Evolutionary conservation across 2,888 invertebrate species (phyloP), one percentile per base, ranked within the genome.

Genomic region (Hetaerina titia): DNA sequence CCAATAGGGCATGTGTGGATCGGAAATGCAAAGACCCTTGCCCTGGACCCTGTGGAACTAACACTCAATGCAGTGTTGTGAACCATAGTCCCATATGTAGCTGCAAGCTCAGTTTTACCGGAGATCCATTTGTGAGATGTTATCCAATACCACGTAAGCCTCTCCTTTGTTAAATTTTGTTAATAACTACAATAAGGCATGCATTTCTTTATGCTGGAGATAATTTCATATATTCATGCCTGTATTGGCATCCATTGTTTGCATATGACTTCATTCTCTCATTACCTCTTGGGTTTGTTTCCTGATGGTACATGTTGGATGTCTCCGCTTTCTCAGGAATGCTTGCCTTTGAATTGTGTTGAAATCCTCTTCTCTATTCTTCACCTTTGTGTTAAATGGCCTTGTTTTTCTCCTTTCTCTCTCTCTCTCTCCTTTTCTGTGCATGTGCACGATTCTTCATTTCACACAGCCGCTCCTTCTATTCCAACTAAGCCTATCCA

Each of bases 41-140:
- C 95, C 96, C 15, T 95, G 96, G 95, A 94, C 94, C 99, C 1
- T 99, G 99, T 96, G 99, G 99, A 74, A 97, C 98, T 1, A 99
- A 99, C 96, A 98, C 99, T 4, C 97, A 98, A 96, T 98, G 98
- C 96, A 98, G 95, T 64, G 96, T 96, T n/a, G 95, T 96, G 58
- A 96, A 96, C 95, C 96, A 96, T 95, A 95, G 96, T 31, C 96
- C 96, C 1, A 95, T 96, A 17, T 96, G 96, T 95, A 95, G 95
- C 63, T 96, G 96, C 94, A 95, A 96, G 11, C 95, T 96, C n/a
- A 96, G 96, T 95, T 98, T 97, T 96, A 98, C 98, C 94, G 98
- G 98, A 96, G 98, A 98, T 97, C 98, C 98, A 63, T 98, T 98
- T 96, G 97, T 98, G 9, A 98, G 98, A 96, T 98, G 98, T 96